A percentile compares a stretch with the other conserved stretches of the same genome.
phyloP scores from a whole-genome alignment of 2,888 invertebrate species.

The Odontothrips loti region DNA sequence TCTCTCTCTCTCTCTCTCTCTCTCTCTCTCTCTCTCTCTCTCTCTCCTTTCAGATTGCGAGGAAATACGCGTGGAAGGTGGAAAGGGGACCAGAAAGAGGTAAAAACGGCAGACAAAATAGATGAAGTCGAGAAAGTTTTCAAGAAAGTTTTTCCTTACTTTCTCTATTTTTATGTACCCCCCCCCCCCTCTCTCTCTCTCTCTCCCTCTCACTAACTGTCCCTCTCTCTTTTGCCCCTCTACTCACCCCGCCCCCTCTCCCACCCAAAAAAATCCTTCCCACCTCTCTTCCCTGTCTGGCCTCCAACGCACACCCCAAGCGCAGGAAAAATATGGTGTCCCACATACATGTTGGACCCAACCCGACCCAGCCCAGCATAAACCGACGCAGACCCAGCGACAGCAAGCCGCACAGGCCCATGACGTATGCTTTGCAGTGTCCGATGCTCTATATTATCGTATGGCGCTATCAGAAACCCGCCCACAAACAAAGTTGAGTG shows the following conservation, averaged over 20 bases:
- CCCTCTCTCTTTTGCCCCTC: not conserved
- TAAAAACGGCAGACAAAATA: conserved; percentile 25
- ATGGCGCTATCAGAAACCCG: too few relatives aligned
- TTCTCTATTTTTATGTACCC: conserved; percentile 25
- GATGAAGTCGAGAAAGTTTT: conserved; percentile 26
- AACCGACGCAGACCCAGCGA: too few relatives aligned
- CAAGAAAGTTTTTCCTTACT: conserved; percentile 25
- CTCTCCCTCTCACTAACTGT: not conserved
- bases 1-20: not conserved
- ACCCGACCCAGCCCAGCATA: not conserved
- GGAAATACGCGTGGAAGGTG: conserved; percentile 22
- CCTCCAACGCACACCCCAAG: not conserved
- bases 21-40: not conserved
- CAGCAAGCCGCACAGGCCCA: too few relatives aligned
- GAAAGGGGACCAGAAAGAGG: conserved; percentile 22
- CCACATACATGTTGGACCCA: not conserved
- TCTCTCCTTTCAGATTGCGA: not conserved
- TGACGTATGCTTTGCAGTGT: too few relatives aligned
- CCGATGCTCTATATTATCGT: too few relatives aligned
- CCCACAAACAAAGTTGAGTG: too few relatives aligned
- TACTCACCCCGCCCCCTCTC: not conserved
- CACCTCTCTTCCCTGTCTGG: not conserved
- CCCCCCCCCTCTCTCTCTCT: not conserved
- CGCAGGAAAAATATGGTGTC: conserved; percentile 9
- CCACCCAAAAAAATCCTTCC: not conserved